Base-by-base conservation (phyloP, 2,797 vertebrate species). In the Macroramphosus scolopax region DNA sequence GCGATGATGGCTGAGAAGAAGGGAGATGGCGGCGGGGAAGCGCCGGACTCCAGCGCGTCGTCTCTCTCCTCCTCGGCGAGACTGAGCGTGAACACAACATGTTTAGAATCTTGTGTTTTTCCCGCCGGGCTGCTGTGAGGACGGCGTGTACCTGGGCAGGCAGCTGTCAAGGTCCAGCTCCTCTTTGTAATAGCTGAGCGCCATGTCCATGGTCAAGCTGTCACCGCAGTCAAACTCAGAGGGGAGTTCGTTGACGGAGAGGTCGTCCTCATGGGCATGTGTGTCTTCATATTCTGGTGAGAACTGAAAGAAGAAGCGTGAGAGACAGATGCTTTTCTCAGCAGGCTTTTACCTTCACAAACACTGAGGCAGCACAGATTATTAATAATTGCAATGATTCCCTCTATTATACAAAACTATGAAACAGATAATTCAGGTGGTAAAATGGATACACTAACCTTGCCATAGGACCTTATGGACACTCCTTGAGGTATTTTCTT, bases 1-100 rank as follows among this genome's bases (percentile, higher is more conserved):
- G 96, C 95, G 0, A 98, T 89, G 81, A 98, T 98, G 81, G 96
- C 95, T 0, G 94, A 97, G 87, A 98, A 98, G 85, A 98, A 98
- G 0, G 95, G 96, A 0, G 93, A 97, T 0, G 96, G 96, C 1
- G 92, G 94, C 2, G 95, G 95, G 0, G 96, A 93, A 0, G 91
- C 83, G 5, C 45, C 54, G 2, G 61, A 72, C 37, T 89, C 89
- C 28, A 72, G 61, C 64, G 65, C 36, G 51, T 89, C 87, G 1
- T 92, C 92, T 58, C 72, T 85, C 63, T 94, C 93, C 9, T 97
- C 94, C 39, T 92, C 92, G 1, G 72, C 64, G 2, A 87, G 73
- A 87, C 92, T 72, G 88, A 86, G 85, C 4, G 86, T 3, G 81
- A 80, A 46, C 22, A 53, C 6, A 18, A 28, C 11, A 13, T n/a